Percentiles rank a stretch among this genome's conserved stretches.
These are phyloP conservation scores for Leptodactylus fuscus DNA, from an alignment of 2,113 vertebrate species.

Conservation along the genomic window DNA sequence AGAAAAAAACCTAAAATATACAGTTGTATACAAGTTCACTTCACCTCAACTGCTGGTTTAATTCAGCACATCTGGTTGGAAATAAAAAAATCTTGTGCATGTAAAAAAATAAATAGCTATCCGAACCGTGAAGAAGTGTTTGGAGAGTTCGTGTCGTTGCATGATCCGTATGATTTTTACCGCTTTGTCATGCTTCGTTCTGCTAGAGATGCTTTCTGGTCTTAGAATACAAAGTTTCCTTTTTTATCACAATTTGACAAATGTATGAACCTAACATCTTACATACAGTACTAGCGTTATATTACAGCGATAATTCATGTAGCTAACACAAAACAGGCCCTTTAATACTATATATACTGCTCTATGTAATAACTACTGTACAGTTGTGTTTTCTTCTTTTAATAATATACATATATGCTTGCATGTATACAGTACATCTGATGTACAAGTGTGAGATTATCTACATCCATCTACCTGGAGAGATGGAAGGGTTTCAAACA, in stretches of 20 bases:
- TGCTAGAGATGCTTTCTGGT: slow-evolving; percentile 67
- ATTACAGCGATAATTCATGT: slow-evolving; percentile 65
- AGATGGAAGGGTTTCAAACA: slow-evolving; percentile 66
- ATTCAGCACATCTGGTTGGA: slow-evolving; percentile 48
- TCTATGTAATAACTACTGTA: slow-evolving; percentile 61
- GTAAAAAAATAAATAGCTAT: slow-evolving; percentile 62
- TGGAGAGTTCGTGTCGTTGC: slow-evolving; percentile 9
- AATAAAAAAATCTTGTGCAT: slow-evolving; percentile 61
- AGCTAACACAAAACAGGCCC: slow-evolving; percentile 70
- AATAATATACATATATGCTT: slow-evolving; percentile 59
- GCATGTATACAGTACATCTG: slow-evolving; percentile 55
- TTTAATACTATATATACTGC: slow-evolving; percentile 61
- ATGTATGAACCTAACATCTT: slow-evolving; percentile 68
- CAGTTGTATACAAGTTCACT: slow-evolving; percentile 50
- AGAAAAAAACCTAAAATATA: slow-evolving; percentile 32
- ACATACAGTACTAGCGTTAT: slow-evolving; percentile 64
- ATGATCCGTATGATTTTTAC: slow-evolving; percentile 70
- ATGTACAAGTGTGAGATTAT: slow-evolving; percentile 66
- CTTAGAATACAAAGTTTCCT: slow-evolving; percentile 69
- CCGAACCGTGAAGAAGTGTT: slow-evolving; percentile 34
- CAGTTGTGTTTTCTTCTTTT: slow-evolving; percentile 57
- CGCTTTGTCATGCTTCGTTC: slow-evolving; percentile 73
- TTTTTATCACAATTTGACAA: slow-evolving; percentile 69
- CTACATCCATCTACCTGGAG: slow-evolving; percentile 67
- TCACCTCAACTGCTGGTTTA: slow-evolving; percentile 63